Evolutionary conservation across 2,113 vertebrate species (phyloP).

Genomic region (Aptenodytes forsteri): DNA sequence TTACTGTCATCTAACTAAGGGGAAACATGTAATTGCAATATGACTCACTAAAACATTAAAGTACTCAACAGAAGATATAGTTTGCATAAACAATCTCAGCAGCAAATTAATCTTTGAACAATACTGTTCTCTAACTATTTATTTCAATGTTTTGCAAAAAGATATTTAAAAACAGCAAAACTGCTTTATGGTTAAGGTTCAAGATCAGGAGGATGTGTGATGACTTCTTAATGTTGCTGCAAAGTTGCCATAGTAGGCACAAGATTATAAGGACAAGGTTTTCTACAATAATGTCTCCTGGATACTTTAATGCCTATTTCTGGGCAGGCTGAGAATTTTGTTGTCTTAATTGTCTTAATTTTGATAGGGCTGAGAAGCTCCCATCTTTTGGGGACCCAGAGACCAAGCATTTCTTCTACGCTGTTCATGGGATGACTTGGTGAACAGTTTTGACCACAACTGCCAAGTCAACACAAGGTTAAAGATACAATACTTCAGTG

Average conservation of each 20-base stretch:
- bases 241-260: background rate
- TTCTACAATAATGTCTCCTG: background rate
- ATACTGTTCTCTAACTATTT: conserved; percentile 7
- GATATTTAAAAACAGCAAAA: background rate
- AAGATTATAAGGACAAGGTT: background rate
- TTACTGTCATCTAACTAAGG: conserved; percentile 46
- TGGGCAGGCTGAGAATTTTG: background rate
- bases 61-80: conserved; percentile 44
- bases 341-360: background rate
- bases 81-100: conserved; percentile 50
- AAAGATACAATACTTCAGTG: background rate
- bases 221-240: background rate
- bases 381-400: background rate
- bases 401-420: background rate
- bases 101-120: conserved; percentile 51
- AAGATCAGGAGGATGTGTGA: background rate
- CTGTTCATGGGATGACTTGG: background rate
- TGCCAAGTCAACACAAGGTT: background rate
- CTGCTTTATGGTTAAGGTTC: background rate
- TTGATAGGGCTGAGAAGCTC: background rate
- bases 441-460: background rate
- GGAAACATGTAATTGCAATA: conserved; percentile 53
- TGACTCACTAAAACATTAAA: conserved; percentile 53
- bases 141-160: conserved; percentile 14
- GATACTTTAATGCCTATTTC: background rate